Evolutionary conservation across 1,140 invertebrate species (phyloP), one percentile per base, ranked within the genome.

Genomic region (Calycopis cecrops): DNA sequence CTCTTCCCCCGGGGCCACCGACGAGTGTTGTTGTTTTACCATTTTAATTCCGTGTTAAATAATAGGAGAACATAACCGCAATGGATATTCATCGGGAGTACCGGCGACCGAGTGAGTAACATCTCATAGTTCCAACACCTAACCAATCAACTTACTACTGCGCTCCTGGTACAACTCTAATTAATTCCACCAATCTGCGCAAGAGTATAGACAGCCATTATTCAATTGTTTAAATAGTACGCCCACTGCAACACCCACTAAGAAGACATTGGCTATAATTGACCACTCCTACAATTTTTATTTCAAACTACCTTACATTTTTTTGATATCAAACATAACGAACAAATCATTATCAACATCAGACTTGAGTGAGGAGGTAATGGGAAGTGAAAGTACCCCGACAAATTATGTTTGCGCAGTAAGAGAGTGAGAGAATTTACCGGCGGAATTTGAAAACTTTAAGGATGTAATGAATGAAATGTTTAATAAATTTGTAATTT

Each of bases 371-470:
- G n/a, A n/a, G n/a, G n/a, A 37, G 10, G 35, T 11, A 9, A 11
- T 37, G 35, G 10, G 35, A 10, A 37, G 4, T 37, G 35, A 37
- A 37, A 4, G 35, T 37, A 50, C 12, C 11, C 4, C 12, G 4
- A n/a, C 48, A 11, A 35, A 1, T 34, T 50, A 12, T n/a, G 21
- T 35, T 1, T 35, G n/a, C 49, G 34, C 9, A 14, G 12, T 8
- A 51, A 51, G 17, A 51, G 34, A n/a, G 35, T 9, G 10, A 51
- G 12, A 17, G 14, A 51, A 35, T 16, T 51, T 51, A 18, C 35
- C 28, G 4, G 1, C 12, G 16, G 49, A 51, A 6, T 51, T 51
- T 16, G 49, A 37, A 4, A 16, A 37, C 9, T 51, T 37, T 10
- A 51, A 51, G 4, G 9, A 12, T 1, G 28, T 35, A 18, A 51